These are phyloP conservation scores for Noturus placidus DNA, from an alignment of 2,113 vertebrate genomes.

Conservation along the genomic window DNA sequence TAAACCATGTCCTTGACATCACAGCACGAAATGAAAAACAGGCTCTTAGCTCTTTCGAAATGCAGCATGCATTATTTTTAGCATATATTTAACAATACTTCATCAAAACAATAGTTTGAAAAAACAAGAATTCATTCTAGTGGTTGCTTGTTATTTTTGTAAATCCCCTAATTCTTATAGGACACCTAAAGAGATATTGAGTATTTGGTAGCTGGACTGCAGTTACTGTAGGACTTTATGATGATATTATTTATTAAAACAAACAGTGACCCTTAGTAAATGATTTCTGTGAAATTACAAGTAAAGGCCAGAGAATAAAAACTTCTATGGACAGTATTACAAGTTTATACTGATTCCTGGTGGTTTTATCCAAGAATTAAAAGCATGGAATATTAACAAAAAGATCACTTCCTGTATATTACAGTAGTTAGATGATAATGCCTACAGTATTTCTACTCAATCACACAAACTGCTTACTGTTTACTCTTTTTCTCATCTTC, in stretches of 20 bases:
- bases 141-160: background rate
- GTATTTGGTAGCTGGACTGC: background rate
- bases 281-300: background rate
- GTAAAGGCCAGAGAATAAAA: background rate
- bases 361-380: background rate
- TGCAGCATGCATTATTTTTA: background rate
- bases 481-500: conserved; percentile 3
- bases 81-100: background rate
- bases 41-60: background rate
- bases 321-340: background rate
- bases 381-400: background rate
- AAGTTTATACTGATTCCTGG: background rate
- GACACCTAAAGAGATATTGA: background rate
- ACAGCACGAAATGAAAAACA: background rate
- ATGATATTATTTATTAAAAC: background rate
- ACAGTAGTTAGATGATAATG: background rate
- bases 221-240: background rate
- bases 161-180: background rate
- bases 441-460: background rate
- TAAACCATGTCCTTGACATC: background rate
- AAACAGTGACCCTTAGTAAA: background rate
- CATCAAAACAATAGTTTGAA: background rate
- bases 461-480: conserved; percentile 35
- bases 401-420: background rate
- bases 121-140: background rate